Evolutionary conservation across 1,140 invertebrate genomes (phyloP).

Genomic region (Patella vulgata): DNA sequence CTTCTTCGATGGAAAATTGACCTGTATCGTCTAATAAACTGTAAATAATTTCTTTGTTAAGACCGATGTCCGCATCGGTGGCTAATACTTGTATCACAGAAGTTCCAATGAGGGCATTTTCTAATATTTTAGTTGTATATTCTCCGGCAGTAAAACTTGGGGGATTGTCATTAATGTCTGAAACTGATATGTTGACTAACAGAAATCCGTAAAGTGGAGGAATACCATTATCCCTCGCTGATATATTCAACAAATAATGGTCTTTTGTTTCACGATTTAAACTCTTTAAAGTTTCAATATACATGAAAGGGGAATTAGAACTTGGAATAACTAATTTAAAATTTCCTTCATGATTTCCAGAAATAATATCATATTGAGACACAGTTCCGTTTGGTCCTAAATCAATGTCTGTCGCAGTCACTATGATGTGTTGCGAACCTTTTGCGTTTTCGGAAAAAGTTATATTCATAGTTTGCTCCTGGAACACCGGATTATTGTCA

Average conservation of each 20-base stretch:
- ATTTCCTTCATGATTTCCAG: constrained; percentile 46
- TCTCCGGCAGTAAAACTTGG: constrained; percentile 86
- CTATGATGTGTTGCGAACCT: constrained; percentile 76
- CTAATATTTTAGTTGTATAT: constrained; percentile 45
- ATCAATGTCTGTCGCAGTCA: constrained; percentile 47
- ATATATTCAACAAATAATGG: constrained; percentile 82
- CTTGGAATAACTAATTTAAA: constrained; percentile 40
- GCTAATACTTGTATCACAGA: constrained; percentile 46
- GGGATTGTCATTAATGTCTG: constrained; percentile 92
- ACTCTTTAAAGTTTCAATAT: constrained; percentile 74
- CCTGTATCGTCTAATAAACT: constrained; percentile 72
- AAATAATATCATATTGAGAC: constrained; percentile 41
- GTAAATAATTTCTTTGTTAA: constrained; percentile 71
- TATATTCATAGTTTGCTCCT: constrained; percentile 15
- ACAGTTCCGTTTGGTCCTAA: constrained; percentile 71
- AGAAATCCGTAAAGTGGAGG: constrained; percentile 79
- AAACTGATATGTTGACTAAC: constrained; percentile 81
- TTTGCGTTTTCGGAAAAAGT: constrained; percentile 64
- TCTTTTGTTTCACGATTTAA: constrained; percentile 85
- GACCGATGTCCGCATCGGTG: constrained; percentile 51
- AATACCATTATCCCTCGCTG: constrained; percentile 80
- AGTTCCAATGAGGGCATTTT: constrained; percentile 43
- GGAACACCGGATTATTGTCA: constrained; percentile 89
- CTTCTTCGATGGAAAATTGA: constrained; percentile 55
- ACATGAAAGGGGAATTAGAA: constrained; percentile 36